These are phyloP conservation scores for Elymnias hypermnestra DNA, from an alignment of 1,140 invertebrate genomes.

Conservation along the genomic window DNA sequence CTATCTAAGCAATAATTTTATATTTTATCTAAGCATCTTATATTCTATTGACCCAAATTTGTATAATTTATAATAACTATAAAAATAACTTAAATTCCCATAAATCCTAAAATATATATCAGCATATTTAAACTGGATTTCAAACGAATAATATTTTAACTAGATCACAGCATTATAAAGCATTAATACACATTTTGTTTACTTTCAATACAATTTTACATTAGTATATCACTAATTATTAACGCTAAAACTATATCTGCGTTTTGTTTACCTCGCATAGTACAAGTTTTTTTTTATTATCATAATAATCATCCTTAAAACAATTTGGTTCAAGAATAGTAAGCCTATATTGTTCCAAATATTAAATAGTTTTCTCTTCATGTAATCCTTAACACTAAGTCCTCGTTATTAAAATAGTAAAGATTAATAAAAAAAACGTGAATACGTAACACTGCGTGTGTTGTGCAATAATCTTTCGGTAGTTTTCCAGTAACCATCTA, in stretches of 20 bases:
- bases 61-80: conserved; percentile 15
- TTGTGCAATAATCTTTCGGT: conserved; percentile 68
- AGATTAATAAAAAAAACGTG: conserved; percentile 31
- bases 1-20: conserved; percentile 69
- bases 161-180: no score
- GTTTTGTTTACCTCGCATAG: no score
- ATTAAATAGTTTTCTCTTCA: conserved; percentile 12
- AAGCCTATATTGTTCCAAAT: no score
- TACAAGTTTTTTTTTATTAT: no score
- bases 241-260: no score
- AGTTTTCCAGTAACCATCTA: conserved; percentile 48
- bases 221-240: no score
- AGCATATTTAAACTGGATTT: no score
- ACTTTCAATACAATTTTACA: no score
- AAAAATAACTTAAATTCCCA: conserved; percentile 4
- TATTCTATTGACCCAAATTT: conserved; percentile 20
- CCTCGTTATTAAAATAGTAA: conserved; percentile 19
- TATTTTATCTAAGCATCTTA: conserved; percentile 28
- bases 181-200: no score
- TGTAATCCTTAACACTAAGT: conserved; percentile 18
- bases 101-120: conserved; percentile 5
- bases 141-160: background rate
- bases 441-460: conserved; percentile 58
- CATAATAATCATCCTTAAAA: no score
- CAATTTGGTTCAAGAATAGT: no score